Conservation (phyloP, 2,797 vertebrate species). For the Tiaroga cobitis region DNA sequence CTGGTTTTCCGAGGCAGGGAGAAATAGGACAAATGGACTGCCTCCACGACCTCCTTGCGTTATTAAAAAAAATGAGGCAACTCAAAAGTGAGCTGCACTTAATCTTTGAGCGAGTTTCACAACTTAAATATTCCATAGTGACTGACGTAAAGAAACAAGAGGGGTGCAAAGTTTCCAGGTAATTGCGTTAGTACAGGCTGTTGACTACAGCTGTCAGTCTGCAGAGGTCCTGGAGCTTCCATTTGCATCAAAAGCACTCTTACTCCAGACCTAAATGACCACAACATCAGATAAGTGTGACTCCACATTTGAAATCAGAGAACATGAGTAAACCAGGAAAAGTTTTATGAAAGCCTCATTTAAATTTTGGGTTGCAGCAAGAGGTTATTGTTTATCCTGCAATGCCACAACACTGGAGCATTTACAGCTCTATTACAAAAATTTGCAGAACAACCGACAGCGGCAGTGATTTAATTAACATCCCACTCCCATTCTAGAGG, state of each 20-base stretch:
- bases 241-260: conserved; percentile 43
- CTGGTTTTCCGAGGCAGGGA: conserved; percentile 46
- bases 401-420: conserved; percentile 11
- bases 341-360: conserved; percentile 24
- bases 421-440: conserved; percentile 10
- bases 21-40: conserved; percentile 51
- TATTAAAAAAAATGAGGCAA: conserved; percentile 55
- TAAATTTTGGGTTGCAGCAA: conserved; percentile 19
- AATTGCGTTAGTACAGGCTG: conserved; percentile 10
- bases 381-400: conserved; percentile 18
- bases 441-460: neutral
- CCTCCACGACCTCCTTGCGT: conserved; percentile 37
- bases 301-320: conserved; percentile 21
- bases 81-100: conserved; percentile 37
- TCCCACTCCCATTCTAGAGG: neutral
- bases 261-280: conserved; percentile 41
- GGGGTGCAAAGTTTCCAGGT: conserved; percentile 13
- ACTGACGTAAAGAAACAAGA: conserved; percentile 33
- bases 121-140: conserved; percentile 44
- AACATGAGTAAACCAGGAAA: conserved; percentile 21
- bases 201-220: conserved; percentile 16
- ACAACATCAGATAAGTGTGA: conserved; percentile 35
- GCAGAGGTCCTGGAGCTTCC: conserved; percentile 5
- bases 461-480: conserved; percentile 10
- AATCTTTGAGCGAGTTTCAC: conserved; percentile 34